Base-by-base conservation (phyloP, 2,113 vertebrate genomes). In the Labeo rohita region DNA sequence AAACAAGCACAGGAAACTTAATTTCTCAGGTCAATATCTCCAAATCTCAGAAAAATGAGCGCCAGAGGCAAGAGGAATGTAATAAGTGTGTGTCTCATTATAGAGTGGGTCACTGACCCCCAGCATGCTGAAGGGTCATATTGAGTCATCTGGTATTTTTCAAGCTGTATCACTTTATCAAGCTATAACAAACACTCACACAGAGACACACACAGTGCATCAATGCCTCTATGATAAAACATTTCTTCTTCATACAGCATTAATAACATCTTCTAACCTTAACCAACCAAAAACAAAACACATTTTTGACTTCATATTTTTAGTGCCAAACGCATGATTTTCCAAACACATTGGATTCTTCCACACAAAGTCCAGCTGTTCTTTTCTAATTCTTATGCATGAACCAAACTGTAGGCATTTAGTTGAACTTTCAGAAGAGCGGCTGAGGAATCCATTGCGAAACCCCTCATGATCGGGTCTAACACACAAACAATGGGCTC, bases 61-160 rank as follows among this genome's bases (percentile, higher is more conserved):
- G 8, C 43, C 34, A 73, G 18, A 47, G n/a, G 15, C 52, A 9
- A 49, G 50, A 84, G 72, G 39, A 63, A 54, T 68, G 65, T 50
- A 83, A 49, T 10, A 28, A 80, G 82, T 80, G 72, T 83, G 72
- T 78, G 65, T 80, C 18, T 66, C 80, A 68, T 50, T 66, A 54
- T 6, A 73, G 52, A 45, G 54, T 49, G 85, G 79, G 73, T 85
- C 88, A 85, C 61, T 49, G 83, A 72, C 85, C 82, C 49, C 68
- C 23, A 56, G 73, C 63, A 87, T 66, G 80, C 28, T 16, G 39
- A 76, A 87, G 54, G n/a, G 61, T 13, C 47, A 61, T 47, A 52
- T 28, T 59, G 75, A 34, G 59, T 61, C 23, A 52, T 84, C 75
- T 72, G 65, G 49, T 80, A 50, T 81, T 76, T 85, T 73, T 76